phyloP scores from a whole-genome alignment of 30 jellyfish, hydroid and myxozoan species.

The Hydractinia echinata region DNA sequence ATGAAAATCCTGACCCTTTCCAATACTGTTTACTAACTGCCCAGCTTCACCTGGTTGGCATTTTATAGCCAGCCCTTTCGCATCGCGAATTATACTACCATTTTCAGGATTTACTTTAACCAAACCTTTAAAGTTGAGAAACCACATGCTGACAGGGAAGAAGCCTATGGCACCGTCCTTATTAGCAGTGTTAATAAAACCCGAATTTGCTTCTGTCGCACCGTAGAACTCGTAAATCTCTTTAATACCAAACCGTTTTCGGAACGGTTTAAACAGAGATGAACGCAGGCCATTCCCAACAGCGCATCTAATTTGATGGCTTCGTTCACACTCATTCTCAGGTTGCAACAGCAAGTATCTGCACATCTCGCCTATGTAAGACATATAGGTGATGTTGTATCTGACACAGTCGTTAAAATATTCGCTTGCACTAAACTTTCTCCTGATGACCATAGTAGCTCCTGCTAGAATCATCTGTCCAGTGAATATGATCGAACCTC shows the following conservation, averaged over 20 bases:
- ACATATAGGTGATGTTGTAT: constrained; percentile 58
- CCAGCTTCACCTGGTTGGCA: constrained; percentile 81
- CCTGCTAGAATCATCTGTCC: constrained; percentile 56
- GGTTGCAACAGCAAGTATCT: constrained; percentile 80
- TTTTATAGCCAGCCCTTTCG: constrained; percentile 61
- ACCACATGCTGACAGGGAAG: constrained; percentile 34
- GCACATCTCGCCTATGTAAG: constrained; percentile 86
- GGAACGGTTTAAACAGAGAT: constrained; percentile 59
- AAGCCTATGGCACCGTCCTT: constrained; percentile 81
- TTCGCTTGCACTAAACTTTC: constrained; percentile 75
- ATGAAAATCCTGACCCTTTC: constrained; percentile 47
- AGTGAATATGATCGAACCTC: constrained; percentile 64
- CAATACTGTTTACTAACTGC: constrained; percentile 45
- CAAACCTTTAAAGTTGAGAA: constrained; percentile 38
- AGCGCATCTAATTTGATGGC: constrained; percentile 42
- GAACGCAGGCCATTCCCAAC: constrained; percentile 91
- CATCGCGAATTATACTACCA: constrained; percentile 64
- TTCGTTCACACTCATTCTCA: constrained; percentile 31
- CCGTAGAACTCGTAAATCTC: constrained; percentile 84
- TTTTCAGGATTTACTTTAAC: constrained; percentile 54
- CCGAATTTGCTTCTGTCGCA: constrained; percentile 77
- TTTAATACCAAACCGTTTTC: constrained; percentile 48
- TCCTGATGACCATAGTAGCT: constrained; percentile 59
- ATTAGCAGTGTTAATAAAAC: constrained; percentile 40
- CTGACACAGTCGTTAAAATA: constrained; percentile 69